Conservation (phyloP, 2,797 vertebrate species). For the Neosilurus hyrtlii region DNA sequence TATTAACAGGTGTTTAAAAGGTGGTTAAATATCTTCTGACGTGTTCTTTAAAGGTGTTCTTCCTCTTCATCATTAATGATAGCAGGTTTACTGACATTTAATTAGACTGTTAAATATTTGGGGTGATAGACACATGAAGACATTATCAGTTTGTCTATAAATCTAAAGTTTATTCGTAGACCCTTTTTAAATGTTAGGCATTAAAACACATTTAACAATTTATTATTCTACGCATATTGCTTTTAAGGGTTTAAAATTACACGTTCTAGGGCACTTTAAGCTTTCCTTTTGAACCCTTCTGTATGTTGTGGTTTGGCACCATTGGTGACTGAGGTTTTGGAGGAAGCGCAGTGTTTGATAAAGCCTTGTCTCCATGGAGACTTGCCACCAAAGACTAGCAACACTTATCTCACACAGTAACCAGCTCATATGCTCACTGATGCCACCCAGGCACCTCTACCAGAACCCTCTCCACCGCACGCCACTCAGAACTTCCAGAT, state of each 20-base stretch:
- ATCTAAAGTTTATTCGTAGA: background rate
- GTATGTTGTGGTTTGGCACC: conserved; percentile 23
- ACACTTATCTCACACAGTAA: conserved; percentile 53
- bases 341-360: conserved; percentile 45
- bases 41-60: background rate
- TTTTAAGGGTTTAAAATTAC: conserved; percentile 13
- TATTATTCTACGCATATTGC: conserved; percentile 33
- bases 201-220: conserved; percentile 21
- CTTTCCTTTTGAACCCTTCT: conserved; percentile 5
- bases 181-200: background rate
- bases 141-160: background rate
- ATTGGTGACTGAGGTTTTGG: background rate
- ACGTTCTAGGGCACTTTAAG: conserved; percentile 1
- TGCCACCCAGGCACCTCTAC: conserved; percentile 32
- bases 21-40: no score
- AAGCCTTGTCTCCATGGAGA: conserved; percentile 44
- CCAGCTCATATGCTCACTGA: conserved; percentile 22
- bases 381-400: conserved; percentile 29
- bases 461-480: background rate
- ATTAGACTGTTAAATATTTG: background rate
- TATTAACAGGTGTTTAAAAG: background rate
- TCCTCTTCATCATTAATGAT: background rate
- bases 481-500: conserved; percentile 9
- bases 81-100: background rate
- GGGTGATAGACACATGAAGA: background rate